Percentiles rank a stretch among this genome's conserved stretches.
Evolutionary conservation across 2,888 invertebrate species (phyloP).

Genomic region (Sisyra terminalis): DNA sequence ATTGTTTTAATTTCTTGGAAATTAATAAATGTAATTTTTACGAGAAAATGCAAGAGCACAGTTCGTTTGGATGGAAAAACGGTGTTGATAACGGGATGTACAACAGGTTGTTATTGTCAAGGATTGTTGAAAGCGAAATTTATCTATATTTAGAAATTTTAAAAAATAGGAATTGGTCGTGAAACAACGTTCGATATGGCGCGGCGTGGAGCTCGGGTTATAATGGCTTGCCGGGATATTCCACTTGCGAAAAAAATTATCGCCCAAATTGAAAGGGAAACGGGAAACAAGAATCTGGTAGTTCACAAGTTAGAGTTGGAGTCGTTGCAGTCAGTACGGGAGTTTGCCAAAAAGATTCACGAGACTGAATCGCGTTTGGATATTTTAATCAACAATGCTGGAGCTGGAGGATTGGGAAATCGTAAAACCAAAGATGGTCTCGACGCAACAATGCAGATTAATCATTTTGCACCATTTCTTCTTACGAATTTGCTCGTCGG

Average conservation of each 20-base stretch:
- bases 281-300: constrained; percentile 23
- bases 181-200: constrained; percentile 29
- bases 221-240: constrained; percentile 33
- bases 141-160: too few species aligned
- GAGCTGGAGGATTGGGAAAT: constrained; percentile 30
- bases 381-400: constrained; percentile 48
- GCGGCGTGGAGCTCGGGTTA: constrained; percentile 31
- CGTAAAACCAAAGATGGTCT: constrained; percentile 44
- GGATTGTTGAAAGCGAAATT: not conserved
- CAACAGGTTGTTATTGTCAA: constrained; percentile 18
- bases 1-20: not conserved
- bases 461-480: constrained; percentile 56
- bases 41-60: constrained; percentile 29
- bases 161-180: constrained; percentile 25
- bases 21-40: constrained; percentile 3
- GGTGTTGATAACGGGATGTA: constrained; percentile 77
- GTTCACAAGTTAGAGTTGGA: constrained; percentile 34
- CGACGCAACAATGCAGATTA: constrained; percentile 46
- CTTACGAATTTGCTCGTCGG: constrained; percentile 47
- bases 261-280: constrained; percentile 21
- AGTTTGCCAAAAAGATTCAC: constrained; percentile 44
- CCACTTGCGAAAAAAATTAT: constrained; percentile 20
- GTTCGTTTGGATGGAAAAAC: constrained; percentile 72
- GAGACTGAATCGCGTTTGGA: constrained; percentile 36
- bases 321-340: constrained; percentile 36